Evolutionary conservation across 2,888 invertebrate genomes (phyloP), one percentile per base, ranked within the genome.

Genomic region (Dryocosmus kuriphilus): DNA sequence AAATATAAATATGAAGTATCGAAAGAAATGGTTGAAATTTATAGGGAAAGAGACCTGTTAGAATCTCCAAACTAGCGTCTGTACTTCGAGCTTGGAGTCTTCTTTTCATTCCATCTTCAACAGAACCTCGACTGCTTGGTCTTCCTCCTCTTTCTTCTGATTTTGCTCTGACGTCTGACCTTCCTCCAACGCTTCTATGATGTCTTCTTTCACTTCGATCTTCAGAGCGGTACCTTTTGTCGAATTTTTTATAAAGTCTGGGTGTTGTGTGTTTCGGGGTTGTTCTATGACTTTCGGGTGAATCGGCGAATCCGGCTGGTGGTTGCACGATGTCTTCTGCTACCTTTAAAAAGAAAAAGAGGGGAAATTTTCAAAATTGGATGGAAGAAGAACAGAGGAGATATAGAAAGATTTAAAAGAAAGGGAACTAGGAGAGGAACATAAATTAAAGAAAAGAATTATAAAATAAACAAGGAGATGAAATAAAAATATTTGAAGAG

Each of bases 301-400:
- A 97, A 90, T 97, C 97, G 9, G 96, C 97, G 89, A 97, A 97
- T 62, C 97, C 97, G 22, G 96, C 97, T 2, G 97, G 97, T 0
- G 97, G 97, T 87, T 97, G 96, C 1, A 97, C 97, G 84, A 97
- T 97, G 87, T 96, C 96, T 80, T 92, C 92, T 60, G 92, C 88
- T 78, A 91, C 91, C 91, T 89, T 77, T 1, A 60, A 22, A n/a
- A 74, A 75, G 30, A 46, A 65, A 32, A 57, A 27, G 27, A 7
- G 24, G 4, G 41, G 14, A 30, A 51, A 77, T 41, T 35, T 1
- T 73, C 19, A 30, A 67, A 61, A n/a, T 16, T n/a, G 1, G 7
- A 8, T 9, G 22, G 22, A 22, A 14, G 3, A 0, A 9, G 22
- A 22, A 22, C 2, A 55, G 22, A 22, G 9, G 0, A n/a, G 9